Evolutionary conservation across 2,797 vertebrate species (phyloP), one percentile per base, ranked within the genome.

Genomic region (Propithecus perrieri): DNA sequence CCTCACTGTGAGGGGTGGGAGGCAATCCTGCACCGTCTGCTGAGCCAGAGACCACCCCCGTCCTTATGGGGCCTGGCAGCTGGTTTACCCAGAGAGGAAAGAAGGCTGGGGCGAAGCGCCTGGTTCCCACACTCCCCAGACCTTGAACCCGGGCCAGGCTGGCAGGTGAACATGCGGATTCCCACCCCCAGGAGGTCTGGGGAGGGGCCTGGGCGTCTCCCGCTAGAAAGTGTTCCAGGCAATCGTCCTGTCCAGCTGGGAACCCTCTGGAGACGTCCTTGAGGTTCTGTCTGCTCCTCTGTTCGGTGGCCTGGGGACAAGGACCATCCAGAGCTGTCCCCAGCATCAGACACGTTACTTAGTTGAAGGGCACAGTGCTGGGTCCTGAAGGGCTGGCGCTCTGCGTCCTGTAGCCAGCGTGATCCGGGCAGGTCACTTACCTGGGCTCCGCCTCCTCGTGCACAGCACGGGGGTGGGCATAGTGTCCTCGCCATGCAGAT

Each of bases 361-460:
- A 20, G 2, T 22, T 26, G 0, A 20, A 80, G 43, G 89, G 76
- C 41, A 1, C 33, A 33, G 9, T 22, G 30, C 22, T 28, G 35
- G 41, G 46, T 69, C 65, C 20, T 30, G 30, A 5, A 0, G 17
- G 41, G 48, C 76, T 0, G 0, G 2, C 0, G 22, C 33, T 50
- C 75, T 43, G 81, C 43, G 8, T 26, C 50, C 48, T 59, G 28
- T 50, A 1, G 38, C 81, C 46, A 17, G 35, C 5, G 48, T 17
- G 53, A 48, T 38, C 24, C 11, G 14, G 69, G 33, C 43, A 15
- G n/a, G 50, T 41, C 38, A 2, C 53, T 71, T 20, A 7, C 20
- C 59, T 57, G 0, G 0, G 72, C n/a, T 61, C 61, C 0, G 15
- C 61, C 24, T 78, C 75, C 72, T 74, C 6, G 0, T 30, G 53